Base-by-base conservation (phyloP, 2,113 vertebrate species). In the Condylura cristata region DNA sequence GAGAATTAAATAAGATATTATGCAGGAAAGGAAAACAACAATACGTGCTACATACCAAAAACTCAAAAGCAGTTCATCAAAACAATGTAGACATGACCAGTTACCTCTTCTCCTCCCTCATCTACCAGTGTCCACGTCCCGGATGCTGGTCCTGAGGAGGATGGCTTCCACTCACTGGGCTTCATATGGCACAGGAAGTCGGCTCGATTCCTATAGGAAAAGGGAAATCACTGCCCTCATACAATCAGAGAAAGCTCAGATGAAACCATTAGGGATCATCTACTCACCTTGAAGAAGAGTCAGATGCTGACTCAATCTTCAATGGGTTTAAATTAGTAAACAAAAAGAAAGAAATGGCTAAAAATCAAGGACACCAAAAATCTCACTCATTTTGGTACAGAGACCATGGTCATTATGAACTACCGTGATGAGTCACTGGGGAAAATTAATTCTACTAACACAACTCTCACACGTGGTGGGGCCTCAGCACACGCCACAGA, bases 61-160 rank as follows among this genome's bases (percentile, higher is more conserved):
- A n/a, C 32, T 72, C 34, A 86, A n/a, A 93, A 96, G 34, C 41
- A 2, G 92, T 37, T 60, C 58, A 60, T 34, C 28, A 28, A 81
- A 92, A 83, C 4, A 53, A 81, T 1, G 12, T 14, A 34, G 39
- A 60, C 32, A 60, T 3, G 22, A 90, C 2, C 1, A 28, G 16
- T 93, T 97, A 99, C 99, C 99, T 99, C 99, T 96, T 99, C 99
- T 96, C 99, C 99, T 60, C 99, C 99, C 97, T 99, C 99, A 95
- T 99, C 99, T 18, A 99, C 99, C 34, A 99, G 97, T 3, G 99
- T 99, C 99, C 99, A 99, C 94, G 99, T 99, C 16, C 99, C 99
- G 65, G 99, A 99, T 8, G 98, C 98, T 16, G 98, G 98, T 63
- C 98, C 99, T n/a, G 98, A 99, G 44, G 98, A 98, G 8, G 98